Percentiles rank a stretch among this genome's conserved stretches.
phyloP scores from a whole-genome alignment of 1,140 invertebrate genomes.

The Drosophila pruinosa region DNA sequence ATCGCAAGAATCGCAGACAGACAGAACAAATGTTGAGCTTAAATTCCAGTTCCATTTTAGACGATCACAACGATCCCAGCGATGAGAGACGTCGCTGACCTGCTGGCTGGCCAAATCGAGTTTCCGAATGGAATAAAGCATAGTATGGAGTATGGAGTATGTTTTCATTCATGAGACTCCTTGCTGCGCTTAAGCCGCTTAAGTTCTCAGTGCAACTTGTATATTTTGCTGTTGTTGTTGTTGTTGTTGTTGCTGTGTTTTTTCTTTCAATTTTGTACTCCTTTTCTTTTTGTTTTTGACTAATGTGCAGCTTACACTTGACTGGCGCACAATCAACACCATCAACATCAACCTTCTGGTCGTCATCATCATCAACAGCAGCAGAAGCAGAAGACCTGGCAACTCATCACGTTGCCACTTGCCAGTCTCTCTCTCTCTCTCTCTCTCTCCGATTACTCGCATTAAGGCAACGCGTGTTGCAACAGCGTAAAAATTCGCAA shows the following conservation, averaged over 20 bases:
- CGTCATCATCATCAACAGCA: slow-evolving; percentile 29
- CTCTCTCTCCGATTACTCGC: slow-evolving; percentile 53
- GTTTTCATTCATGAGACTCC: slow-evolving; percentile 67
- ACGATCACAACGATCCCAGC: slow-evolving; percentile 28
- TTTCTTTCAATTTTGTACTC: neutral
- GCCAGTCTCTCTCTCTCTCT: neutral
- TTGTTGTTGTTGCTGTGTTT: slow-evolving; percentile 18
- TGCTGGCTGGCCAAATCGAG: slow-evolving; percentile 47
- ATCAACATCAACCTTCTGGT: slow-evolving; percentile 48
- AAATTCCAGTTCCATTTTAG: slow-evolving; percentile 62
- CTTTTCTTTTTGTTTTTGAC: slow-evolving; percentile 53
- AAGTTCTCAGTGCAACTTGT: slow-evolving; percentile 53
- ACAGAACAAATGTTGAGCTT: slow-evolving; percentile 50
- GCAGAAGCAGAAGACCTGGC: slow-evolving; percentile 17
- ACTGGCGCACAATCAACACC: slow-evolving; percentile 80
- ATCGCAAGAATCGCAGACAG: neutral
- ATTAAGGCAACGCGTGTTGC: slow-evolving; percentile 67
- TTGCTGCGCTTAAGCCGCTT: slow-evolving; percentile 65
- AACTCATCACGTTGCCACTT: slow-evolving; percentile 63
- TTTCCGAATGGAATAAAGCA: slow-evolving; percentile 23
- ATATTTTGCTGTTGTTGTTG: slow-evolving; percentile 13
- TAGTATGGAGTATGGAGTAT: slow-evolving; percentile 12
- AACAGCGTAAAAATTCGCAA: slow-evolving; percentile 74
- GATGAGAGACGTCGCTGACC: slow-evolving; percentile 22
- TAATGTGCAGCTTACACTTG: slow-evolving; percentile 80